Evolutionary conservation across 2,888 invertebrate species (phyloP).

Genomic region (Koerneria pararmatus): DNA sequence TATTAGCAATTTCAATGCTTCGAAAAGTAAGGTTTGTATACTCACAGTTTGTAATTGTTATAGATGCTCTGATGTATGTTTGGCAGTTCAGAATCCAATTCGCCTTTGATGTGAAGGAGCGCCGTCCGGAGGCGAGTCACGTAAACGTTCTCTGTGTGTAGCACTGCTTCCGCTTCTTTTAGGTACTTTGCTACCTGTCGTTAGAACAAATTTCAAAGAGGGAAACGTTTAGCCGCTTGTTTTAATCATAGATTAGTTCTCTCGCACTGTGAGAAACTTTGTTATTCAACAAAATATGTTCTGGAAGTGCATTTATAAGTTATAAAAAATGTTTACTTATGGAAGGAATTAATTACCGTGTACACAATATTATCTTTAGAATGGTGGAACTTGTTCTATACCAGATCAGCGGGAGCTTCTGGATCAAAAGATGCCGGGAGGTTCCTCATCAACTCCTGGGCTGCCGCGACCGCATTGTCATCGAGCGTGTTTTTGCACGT

Average conservation of each 20-base stretch:
- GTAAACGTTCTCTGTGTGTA: conserved; percentile 32
- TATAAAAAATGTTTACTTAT: no score
- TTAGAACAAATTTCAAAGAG: no score
- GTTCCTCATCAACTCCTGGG: conserved; percentile 47
- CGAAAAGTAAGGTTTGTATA: background rate
- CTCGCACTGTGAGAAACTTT: no score
- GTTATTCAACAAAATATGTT: no score
- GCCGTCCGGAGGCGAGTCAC: conserved; percentile 28
- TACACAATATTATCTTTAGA: no score
- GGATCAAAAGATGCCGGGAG: conserved; percentile 45
- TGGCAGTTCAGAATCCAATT: conserved; percentile 4
- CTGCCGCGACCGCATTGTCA: conserved; percentile 29
- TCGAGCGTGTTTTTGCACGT: conserved; percentile 37
- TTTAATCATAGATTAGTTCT: no score
- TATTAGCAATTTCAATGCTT: background rate
- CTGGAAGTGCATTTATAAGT: no score
- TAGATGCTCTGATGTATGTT: conserved; percentile 39
- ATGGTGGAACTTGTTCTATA: background rate
- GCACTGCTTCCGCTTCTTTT: conserved; percentile 19
- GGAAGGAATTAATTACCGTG: no score
- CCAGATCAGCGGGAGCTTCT: conserved; percentile 30
- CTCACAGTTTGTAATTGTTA: conserved; percentile 35
- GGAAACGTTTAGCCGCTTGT: no score
- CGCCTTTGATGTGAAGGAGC: conserved; percentile 23
- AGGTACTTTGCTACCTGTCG: conserved; percentile 18